A percentile compares a stretch with the other conserved stretches of the same genome.
Conservation (phyloP, 2,888 invertebrate species). For the Poecilobothrus nobilitatus region DNA sequence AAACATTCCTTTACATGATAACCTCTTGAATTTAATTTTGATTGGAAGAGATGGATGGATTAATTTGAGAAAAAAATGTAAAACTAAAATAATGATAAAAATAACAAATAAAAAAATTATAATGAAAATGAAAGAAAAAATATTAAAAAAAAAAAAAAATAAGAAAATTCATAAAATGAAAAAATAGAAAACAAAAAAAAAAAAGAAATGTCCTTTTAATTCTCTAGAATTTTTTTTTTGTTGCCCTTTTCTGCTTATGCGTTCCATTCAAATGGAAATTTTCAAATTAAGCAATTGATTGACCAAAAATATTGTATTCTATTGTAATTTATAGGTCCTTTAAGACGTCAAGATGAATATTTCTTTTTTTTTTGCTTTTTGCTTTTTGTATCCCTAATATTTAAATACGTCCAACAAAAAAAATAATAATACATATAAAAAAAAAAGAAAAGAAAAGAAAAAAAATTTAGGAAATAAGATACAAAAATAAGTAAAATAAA, state of each 20-base stretch:
- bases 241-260: neutral
- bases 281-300: slow-evolving; percentile 6
- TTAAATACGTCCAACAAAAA: neutral
- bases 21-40: neutral
- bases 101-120: no score
- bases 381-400: no score
- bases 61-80: neutral
- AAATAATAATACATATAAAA: neutral
- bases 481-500: no score
- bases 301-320: slow-evolving; percentile 6
- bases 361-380: neutral
- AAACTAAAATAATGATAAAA: no score
- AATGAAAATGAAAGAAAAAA: no score
- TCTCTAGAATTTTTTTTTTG: no score
- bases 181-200: neutral
- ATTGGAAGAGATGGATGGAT: neutral
- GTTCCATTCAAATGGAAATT: neutral
- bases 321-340: neutral
- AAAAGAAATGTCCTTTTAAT: neutral
- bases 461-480: no score
- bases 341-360: neutral
- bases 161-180: no score
- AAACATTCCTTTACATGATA: neutral
- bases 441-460: neutral
- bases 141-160: no score